Evolutionary conservation across 2,797 vertebrate species (phyloP), one percentile per base, ranked within the genome.

Genomic region (Typhlichthys eigenmanni): DNA sequence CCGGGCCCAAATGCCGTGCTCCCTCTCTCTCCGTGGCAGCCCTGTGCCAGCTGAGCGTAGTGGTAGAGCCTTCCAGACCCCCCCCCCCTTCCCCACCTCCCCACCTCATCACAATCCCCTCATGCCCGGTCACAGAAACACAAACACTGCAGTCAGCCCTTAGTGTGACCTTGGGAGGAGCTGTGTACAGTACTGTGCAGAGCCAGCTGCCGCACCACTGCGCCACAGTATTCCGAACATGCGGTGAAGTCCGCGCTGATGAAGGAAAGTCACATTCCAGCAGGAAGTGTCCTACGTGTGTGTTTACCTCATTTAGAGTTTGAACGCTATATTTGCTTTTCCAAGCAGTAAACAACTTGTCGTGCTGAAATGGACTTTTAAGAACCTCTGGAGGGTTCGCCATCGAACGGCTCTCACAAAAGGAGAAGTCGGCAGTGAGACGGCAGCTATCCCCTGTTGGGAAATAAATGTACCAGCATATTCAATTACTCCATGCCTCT

Each of bases 11-110:
- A 82, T 84, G 79, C 86, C 85, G 80, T 87, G 87, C 83, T 87
- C 84, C 57, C 62, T 69, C 68, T 61, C 84, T 58, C 62, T 69
- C 68, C 60, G 66, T 63, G 62, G 67, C 76, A 53, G 66, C 59
- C 47, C 66, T 58, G 76, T 91, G 90, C 91, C 91, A 91, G 88
- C 84, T 71, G 61, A 86, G 84, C 66, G 77, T 76, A 81, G 82
- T 65, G 64, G 74, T 81, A 62, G 65, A 19, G 50, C 48, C 45
- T 34, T 17, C 9, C 70, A 55, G 57, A 54, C 70, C 47, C 56
- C 67, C 8, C 47, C 62, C 66, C 8, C 47, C 47, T 2, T 32
- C 59, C 19, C 32, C 46, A 13, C 68, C 24, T 14, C 7, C 45
- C 64, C 55, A 71, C 60, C 63, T 53, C 38, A 61, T 62, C 57